Evolutionary conservation across 2,113 vertebrate genomes (phyloP), one percentile per base, ranked within the genome.

Genomic region (Cryptotis parvus): DNA sequence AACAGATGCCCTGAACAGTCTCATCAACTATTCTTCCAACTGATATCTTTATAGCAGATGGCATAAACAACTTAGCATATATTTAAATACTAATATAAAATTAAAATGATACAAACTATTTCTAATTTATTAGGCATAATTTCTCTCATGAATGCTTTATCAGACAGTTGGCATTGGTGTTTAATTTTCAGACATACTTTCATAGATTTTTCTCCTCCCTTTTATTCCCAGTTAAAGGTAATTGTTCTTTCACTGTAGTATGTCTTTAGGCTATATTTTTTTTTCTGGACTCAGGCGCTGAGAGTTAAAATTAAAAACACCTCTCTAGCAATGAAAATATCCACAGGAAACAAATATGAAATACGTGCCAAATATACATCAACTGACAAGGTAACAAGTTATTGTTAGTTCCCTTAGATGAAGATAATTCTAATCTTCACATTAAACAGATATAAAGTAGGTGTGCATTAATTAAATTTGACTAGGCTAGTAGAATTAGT

Each of bases 1-100:
- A 95, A 86, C 87, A 97, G 81, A 95, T 96, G 63, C 76, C 92
- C 93, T 93, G 68, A 92, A 84, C 85, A 89, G n/a, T 96, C 87
- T 94, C 84, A 91, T 94, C 72, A 95, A 78, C 43, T 72, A 69
- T 97, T 97, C 79, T 96, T 58, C 90, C 49, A 90, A 86, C 27
- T 96, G 88, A 84, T 91, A 84, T 81, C 31, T 76, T 3, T 43
- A 81, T 33, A 96, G 90, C 93, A 97, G 96, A 97, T 96, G 94
- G 93, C 49, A 69, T 18, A 94, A 94, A 91, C 82, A 92, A 95
- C 33, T 96, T 66, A 93, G 93, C 72, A 94, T 55, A 95, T 45
- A 94, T 66, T 97, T 96, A 37, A 96, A 87, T 78, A 15, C 9
- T 68, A 10, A 58, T 78, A 37, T 94, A 75, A 93, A 90, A 94